These are phyloP conservation scores for Meandrina meandrites DNA, from an alignment of 92 coral and sea anemone species.

Conservation along the genomic window DNA sequence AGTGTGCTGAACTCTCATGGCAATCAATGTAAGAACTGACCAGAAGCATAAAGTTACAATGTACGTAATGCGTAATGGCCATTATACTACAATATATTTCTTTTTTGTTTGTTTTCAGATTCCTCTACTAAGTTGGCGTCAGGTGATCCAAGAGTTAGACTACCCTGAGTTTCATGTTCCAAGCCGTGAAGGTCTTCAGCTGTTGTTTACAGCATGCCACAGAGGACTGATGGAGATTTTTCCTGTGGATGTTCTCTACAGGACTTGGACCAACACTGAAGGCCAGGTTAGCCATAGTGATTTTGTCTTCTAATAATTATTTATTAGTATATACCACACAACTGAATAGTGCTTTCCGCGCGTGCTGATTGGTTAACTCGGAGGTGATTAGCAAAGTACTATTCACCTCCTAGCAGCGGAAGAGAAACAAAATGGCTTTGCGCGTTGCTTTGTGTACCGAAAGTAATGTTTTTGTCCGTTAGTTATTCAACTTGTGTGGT, in stretches of 20 bases:
- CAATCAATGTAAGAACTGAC: background rate
- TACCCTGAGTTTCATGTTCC: slow-evolving; percentile 90
- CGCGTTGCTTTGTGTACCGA: too few species aligned
- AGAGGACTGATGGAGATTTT: slow-evolving; percentile 86
- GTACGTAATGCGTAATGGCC: background rate
- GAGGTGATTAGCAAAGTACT: too few species aligned
- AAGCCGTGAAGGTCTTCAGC: slow-evolving; percentile 82
- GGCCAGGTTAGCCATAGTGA: slow-evolving; percentile 74
- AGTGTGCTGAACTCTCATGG: too few species aligned
- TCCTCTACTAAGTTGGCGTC: slow-evolving; percentile 84
- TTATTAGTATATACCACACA: too few species aligned
- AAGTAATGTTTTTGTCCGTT: too few species aligned
- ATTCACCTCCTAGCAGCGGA: too few species aligned
- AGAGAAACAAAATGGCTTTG: too few species aligned
- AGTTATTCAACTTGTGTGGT: too few species aligned
- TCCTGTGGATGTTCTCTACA: slow-evolving; percentile 85
- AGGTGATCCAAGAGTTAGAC: slow-evolving; percentile 87
- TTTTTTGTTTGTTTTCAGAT: slow-evolving; percentile 49
- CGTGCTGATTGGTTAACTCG: too few species aligned
- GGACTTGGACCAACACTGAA: slow-evolving; percentile 92
- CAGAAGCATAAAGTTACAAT: background rate
- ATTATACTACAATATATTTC: background rate
- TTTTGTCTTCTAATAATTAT: too few species aligned
- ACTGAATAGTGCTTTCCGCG: too few species aligned
- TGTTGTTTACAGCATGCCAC: slow-evolving; percentile 75